Percentiles rank a stretch among this genome's conserved stretches.
Conservation (phyloP, 1,140 invertebrate genomes). For the Zophobas morio region DNA sequence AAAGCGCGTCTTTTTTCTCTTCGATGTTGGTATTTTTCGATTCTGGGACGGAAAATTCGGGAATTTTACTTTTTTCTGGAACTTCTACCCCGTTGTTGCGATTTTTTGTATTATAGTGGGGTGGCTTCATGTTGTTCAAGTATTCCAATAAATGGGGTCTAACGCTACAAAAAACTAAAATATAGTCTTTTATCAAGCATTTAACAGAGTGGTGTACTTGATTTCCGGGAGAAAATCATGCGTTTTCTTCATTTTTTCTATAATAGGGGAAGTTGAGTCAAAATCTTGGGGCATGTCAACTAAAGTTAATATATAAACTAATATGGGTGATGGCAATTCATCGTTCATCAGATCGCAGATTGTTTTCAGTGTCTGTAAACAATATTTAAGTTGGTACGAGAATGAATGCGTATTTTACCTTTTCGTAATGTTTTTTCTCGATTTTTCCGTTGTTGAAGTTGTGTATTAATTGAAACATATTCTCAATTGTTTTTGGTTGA, state of each 20-base stretch:
- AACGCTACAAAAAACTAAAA: slow-evolving; percentile 41
- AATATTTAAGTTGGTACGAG: not conserved
- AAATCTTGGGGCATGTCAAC: slow-evolving; percentile 58
- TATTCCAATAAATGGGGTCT: slow-evolving; percentile 54
- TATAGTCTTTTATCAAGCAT: not conserved
- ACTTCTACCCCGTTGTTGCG: slow-evolving; percentile 4
- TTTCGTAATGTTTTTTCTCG: slow-evolving; percentile 55
- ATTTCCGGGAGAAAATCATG: slow-evolving; percentile 52
- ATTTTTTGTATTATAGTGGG: slow-evolving; percentile 6
- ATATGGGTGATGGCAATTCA: slow-evolving; percentile 57
- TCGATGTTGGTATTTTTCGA: slow-evolving; percentile 15
- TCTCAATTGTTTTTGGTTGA: slow-evolving; percentile 57
- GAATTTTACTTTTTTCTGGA: slow-evolving; percentile 26
- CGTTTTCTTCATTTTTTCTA: slow-evolving; percentile 55
- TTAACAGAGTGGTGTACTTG: slow-evolving; percentile 11
- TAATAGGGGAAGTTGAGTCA: slow-evolving; percentile 48
- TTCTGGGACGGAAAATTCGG: not conserved
- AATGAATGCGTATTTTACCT: slow-evolving; percentile 41
- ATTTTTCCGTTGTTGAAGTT: slow-evolving; percentile 54
- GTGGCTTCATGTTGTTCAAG: slow-evolving; percentile 49
- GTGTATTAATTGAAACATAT: slow-evolving; percentile 54
- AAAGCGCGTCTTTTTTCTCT: slow-evolving; percentile 37
- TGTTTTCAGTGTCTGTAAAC: slow-evolving; percentile 54
- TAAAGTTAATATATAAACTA: slow-evolving; percentile 60
- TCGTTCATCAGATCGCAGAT: slow-evolving; percentile 58